These are phyloP conservation scores for Circaetus cinerascens DNA, from an alignment of 2,113 vertebrate species.

Conservation along the genomic window DNA sequence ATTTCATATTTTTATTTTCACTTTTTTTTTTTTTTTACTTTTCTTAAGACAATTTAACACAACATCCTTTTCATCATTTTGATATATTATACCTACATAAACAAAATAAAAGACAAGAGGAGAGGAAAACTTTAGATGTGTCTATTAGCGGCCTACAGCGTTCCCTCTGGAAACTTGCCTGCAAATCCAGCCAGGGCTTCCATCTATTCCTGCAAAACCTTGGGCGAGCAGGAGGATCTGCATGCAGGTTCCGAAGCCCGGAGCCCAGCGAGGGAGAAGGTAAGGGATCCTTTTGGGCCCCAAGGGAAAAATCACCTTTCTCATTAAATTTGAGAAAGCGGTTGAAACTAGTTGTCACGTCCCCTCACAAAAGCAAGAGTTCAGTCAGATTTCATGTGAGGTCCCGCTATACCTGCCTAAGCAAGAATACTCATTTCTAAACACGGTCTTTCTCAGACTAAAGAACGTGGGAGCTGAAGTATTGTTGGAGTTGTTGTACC, in stretches of 20 bases:
- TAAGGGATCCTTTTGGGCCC: neutral
- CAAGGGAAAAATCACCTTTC: neutral
- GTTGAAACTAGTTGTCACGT: neutral
- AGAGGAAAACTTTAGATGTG: neutral
- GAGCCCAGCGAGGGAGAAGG: neutral
- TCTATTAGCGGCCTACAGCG: neutral
- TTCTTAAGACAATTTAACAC: neutral
- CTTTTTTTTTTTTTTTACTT: neutral
- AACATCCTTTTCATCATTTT: neutral
- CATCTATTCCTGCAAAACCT: neutral
- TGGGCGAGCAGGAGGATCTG: neutral
- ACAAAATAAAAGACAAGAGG: neutral
- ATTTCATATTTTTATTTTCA: too few species aligned
- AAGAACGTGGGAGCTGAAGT: neutral
- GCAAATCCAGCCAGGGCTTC: neutral
- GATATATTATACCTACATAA: neutral
- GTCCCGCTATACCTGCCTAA: neutral
- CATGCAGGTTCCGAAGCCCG: fast-evolving
- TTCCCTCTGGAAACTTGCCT: neutral
- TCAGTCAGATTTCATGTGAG: neutral
- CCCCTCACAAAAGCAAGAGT: neutral
- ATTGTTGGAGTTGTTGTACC: neutral
- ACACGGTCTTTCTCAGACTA: neutral
- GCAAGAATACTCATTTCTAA: neutral
- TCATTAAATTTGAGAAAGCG: neutral